Percentiles rank a stretch among this genome's conserved stretches.
Conservation (phyloP, 2,888 invertebrate genomes). For the Lasioglossum figueresi region DNA sequence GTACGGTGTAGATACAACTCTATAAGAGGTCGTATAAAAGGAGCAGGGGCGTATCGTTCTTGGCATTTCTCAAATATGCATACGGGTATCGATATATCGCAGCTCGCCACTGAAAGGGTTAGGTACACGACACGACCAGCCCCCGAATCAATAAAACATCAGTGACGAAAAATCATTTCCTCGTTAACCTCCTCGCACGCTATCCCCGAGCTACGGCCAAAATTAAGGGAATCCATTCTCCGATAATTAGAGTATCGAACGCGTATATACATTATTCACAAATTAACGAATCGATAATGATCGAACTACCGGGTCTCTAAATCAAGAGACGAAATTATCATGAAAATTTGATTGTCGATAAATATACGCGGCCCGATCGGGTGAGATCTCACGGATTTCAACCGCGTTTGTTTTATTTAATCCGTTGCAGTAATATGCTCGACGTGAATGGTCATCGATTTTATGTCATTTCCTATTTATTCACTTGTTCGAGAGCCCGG, state of each 20-base stretch:
- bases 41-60: background rate
- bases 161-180: background rate
- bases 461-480: background rate
- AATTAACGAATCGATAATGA: background rate
- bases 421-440: background rate
- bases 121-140: background rate
- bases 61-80: slow-evolving; percentile 16
- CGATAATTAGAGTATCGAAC: background rate
- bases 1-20: background rate
- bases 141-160: slow-evolving; percentile 3
- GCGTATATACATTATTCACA: background rate
- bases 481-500: background rate
- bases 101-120: slow-evolving; percentile 3
- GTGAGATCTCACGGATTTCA: background rate
- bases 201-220: background rate
- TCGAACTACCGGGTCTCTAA: background rate
- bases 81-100: slow-evolving; percentile 11
- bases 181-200: background rate
- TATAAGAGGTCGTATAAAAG: background rate
- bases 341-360: background rate
- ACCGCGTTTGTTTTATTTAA: background rate
- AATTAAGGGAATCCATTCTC: background rate
- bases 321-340: background rate
- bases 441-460: slow-evolving; percentile 3
- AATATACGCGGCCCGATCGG: background rate